A percentile compares a stretch with the other conserved stretches of the same genome.
Conservation (phyloP, 1,140 invertebrate species). For the Rhynchophorus ferrugineus region DNA sequence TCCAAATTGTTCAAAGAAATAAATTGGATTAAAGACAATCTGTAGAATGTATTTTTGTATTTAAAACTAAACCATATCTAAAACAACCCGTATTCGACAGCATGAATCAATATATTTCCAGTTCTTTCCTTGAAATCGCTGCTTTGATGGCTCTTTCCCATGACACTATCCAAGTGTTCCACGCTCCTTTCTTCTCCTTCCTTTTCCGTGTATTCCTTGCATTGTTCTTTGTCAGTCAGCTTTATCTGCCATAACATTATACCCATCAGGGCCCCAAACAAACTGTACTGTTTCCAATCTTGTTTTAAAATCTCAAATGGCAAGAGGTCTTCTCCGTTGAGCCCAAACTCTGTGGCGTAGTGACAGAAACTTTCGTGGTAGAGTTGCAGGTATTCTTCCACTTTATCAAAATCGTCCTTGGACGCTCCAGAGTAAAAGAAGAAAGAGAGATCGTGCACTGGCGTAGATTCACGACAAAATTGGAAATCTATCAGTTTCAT, state of each 20-base stretch:
- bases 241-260: conserved; percentile 14
- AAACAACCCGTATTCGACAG: conserved; percentile 9
- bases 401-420: conserved; percentile 41
- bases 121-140: conserved; percentile 2
- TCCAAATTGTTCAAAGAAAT: too few relatives aligned
- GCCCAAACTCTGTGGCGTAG: conserved; percentile 38
- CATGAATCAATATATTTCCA: conserved; percentile 6
- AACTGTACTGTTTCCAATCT: conserved; percentile 38
- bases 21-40: too few relatives aligned
- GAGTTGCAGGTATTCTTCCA: conserved; percentile 44
- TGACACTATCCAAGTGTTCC: background rate
- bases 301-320: conserved; percentile 38
- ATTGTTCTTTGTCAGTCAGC: conserved; percentile 4
- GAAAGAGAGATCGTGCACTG: conserved; percentile 50
- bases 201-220: background rate
- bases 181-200: conserved; percentile 2
- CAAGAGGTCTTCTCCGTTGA: conserved; percentile 41
- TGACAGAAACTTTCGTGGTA: conserved; percentile 47
- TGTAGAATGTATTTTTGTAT: too few relatives aligned
- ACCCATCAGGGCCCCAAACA: conserved; percentile 29
- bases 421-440: conserved; percentile 50
- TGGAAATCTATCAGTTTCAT: conserved; percentile 47
- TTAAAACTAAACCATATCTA: too few relatives aligned
- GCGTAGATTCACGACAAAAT: conserved; percentile 46
- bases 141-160: background rate